A percentile compares a stretch with the other conserved stretches of the same genome.
phyloP scores from a whole-genome alignment of 2,888 invertebrate genomes.

The Aphrophora alni region DNA sequence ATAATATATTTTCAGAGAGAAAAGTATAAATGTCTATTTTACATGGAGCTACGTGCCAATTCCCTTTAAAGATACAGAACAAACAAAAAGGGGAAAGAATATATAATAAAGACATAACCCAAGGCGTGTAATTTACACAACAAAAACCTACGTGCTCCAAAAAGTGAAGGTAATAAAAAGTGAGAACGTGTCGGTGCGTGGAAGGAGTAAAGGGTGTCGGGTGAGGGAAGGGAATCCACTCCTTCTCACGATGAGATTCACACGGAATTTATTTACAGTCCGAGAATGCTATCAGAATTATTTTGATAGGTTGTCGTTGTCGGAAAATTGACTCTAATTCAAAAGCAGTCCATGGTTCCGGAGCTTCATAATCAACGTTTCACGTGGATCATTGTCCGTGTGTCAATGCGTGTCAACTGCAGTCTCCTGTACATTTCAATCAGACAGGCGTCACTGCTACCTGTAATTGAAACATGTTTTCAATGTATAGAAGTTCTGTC shows the following conservation, averaged over 20 bases:
- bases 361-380: neutral
- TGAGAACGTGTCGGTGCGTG: neutral
- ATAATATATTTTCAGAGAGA: neutral
- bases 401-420: neutral
- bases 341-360: neutral
- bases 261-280: neutral
- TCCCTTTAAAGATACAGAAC: neutral
- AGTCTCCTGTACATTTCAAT: neutral
- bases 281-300: neutral
- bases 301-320: neutral
- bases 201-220: neutral
- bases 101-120: slow-evolving; percentile 2
- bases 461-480: too few species aligned
- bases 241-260: neutral
- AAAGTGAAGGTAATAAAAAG: slow-evolving; percentile 9
- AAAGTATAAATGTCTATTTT: slow-evolving; percentile 2
- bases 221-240: neutral
- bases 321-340: neutral
- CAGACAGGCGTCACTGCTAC: too few species aligned
- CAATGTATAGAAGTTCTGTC: too few species aligned
- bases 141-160: slow-evolving; percentile 5
- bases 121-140: neutral
- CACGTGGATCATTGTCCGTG: neutral
- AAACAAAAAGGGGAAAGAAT: neutral
- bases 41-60: slow-evolving; percentile 9